A percentile compares a stretch with the other conserved stretches of the same genome.
Evolutionary conservation across 2,797 vertebrate genomes (phyloP).

Genomic region (Steatocranus sp.): DNA sequence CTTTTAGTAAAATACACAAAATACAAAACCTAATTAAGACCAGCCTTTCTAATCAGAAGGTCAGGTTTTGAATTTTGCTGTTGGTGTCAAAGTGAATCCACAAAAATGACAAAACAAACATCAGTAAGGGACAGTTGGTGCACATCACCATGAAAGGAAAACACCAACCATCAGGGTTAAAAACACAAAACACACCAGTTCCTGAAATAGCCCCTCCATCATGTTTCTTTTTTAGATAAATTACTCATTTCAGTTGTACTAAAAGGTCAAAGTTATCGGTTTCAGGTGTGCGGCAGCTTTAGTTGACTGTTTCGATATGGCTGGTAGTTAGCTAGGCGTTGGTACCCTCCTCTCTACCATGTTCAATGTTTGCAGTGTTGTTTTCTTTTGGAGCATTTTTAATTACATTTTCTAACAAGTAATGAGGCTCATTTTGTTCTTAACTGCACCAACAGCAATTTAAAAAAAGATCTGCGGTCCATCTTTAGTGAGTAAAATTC

Average conservation of each 20-base stretch:
- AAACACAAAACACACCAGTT: neutral
- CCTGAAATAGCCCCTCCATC: neutral
- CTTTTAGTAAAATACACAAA: neutral
- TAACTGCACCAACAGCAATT: neutral
- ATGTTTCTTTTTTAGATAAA: neutral
- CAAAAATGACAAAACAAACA: neutral
- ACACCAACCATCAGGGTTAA: neutral
- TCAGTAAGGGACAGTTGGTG: neutral
- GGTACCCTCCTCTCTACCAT: fast-evolving
- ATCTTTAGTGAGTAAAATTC: neutral
- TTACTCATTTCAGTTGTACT: neutral
- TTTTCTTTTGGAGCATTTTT: neutral
- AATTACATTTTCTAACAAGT: neutral
- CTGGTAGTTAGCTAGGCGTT: neutral
- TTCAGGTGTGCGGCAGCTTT: neutral
- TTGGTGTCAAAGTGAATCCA: neutral
- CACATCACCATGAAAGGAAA: neutral
- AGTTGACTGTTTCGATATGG: neutral
- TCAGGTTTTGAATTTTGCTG: neutral
- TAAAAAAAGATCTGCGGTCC: neutral
- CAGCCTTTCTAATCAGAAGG: neutral
- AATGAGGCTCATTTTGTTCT: fast-evolving
- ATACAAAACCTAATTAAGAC: conserved; percentile 18
- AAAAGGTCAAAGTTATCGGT: neutral
- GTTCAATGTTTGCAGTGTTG: neutral